Evolutionary conservation across 2,113 vertebrate species (phyloP).

Genomic region (Dasyornis broadbenti): DNA sequence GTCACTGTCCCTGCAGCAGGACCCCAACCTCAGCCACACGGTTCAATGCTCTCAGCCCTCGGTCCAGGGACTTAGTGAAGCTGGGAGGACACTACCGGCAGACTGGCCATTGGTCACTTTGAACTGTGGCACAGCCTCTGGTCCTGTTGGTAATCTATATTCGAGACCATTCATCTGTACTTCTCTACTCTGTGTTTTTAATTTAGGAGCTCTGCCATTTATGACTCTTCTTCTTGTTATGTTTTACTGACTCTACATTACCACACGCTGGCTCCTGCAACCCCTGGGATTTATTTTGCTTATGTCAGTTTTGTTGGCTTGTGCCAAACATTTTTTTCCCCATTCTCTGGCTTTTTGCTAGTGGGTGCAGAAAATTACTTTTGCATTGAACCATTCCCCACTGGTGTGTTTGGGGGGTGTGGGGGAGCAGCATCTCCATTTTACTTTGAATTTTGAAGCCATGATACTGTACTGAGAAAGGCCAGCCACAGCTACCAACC

Average conservation of each 20-base stretch:
- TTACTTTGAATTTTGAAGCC: conserved; percentile 23
- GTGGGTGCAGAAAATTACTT: background rate
- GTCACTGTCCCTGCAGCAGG: background rate
- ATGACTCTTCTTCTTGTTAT: background rate
- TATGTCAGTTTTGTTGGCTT: background rate
- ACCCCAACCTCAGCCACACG: background rate
- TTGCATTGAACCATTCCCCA: background rate
- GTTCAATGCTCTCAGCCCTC: background rate
- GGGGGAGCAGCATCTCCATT: background rate
- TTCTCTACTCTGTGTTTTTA: background rate
- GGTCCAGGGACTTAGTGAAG: background rate
- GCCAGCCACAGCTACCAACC: conserved; percentile 10
- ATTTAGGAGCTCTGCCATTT: conserved; percentile 2
- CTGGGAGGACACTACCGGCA: background rate
- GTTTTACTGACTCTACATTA: background rate
- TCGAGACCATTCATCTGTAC: background rate
- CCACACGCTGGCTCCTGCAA: background rate
- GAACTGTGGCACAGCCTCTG: background rate
- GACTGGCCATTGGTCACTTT: background rate
- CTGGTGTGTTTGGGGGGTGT: background rate
- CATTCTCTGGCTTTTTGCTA: background rate
- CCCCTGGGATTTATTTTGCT: background rate
- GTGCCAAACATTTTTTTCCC: background rate
- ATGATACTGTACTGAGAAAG: conserved; percentile 2
- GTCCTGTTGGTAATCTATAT: background rate